phyloP scores from a whole-genome alignment of 2,888 invertebrate genomes.

The Oscheius myriophilus region DNA sequence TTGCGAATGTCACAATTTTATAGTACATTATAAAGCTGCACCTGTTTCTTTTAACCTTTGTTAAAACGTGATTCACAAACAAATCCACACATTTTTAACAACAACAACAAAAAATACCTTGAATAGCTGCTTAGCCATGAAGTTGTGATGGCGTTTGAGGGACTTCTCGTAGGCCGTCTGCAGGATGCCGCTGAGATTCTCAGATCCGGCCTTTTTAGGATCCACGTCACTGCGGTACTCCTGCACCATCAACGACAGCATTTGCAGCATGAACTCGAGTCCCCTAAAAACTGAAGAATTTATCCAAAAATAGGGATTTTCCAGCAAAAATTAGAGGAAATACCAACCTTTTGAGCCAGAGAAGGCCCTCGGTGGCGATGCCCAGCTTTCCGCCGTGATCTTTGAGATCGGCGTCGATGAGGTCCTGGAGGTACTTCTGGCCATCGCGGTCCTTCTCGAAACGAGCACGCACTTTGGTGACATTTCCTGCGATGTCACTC shows the following conservation, averaged over 20 bases:
- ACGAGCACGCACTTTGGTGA: slow-evolving; percentile 60
- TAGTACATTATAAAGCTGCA: too few relatives aligned
- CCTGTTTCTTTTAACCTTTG: too few relatives aligned
- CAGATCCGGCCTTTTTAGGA: slow-evolving; percentile 51
- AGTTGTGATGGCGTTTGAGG: slow-evolving; percentile 67
- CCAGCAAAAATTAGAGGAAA: too few relatives aligned
- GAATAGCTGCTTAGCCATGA: slow-evolving; percentile 66
- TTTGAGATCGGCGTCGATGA: slow-evolving; percentile 64
- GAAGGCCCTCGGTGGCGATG: slow-evolving; percentile 66
- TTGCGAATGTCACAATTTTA: too few relatives aligned
- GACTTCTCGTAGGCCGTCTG: slow-evolving; percentile 61
- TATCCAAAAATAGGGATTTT: slow-evolving; percentile 12
- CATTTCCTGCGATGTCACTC: slow-evolving; percentile 67
- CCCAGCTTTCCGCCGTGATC: slow-evolving; percentile 65
- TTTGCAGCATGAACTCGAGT: slow-evolving; percentile 68
- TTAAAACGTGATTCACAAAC: too few relatives aligned
- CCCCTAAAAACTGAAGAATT: slow-evolving; percentile 54
- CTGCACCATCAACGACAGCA: slow-evolving; percentile 60
- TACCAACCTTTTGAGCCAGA: slow-evolving; percentile 67
- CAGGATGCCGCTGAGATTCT: slow-evolving; percentile 56
- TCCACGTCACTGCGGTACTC: slow-evolving; percentile 47
- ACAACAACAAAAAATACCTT: slow-evolving; percentile 44
- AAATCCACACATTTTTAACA: too few relatives aligned
- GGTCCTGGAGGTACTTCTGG: slow-evolving; percentile 57
- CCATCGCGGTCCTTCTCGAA: slow-evolving; percentile 54